Evolutionary conservation across 2,888 invertebrate species (phyloP).

Genomic region (Rosalia funebris): DNA sequence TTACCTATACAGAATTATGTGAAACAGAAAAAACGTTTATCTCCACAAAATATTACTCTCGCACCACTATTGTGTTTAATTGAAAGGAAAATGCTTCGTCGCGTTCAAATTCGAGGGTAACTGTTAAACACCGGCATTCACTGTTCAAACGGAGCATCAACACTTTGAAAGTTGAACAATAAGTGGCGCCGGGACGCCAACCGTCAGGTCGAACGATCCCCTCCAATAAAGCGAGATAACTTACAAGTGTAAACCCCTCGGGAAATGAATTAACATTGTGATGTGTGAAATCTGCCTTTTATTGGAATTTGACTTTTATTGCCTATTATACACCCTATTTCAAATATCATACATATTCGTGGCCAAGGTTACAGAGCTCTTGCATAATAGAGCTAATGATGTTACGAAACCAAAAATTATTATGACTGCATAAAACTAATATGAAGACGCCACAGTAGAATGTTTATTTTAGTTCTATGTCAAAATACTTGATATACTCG

Average conservation of each 20-base stretch:
- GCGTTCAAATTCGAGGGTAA: background rate
- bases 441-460: too few relatives aligned
- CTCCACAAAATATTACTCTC: background rate
- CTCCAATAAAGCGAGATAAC: slow-evolving; percentile 17
- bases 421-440: too few relatives aligned
- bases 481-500: too few relatives aligned
- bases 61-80: slow-evolving; percentile 3
- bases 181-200: slow-evolving; percentile 44
- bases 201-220: slow-evolving; percentile 35
- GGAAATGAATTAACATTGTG: slow-evolving; percentile 17
- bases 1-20: slow-evolving; percentile 1
- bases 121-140: background rate
- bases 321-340: too few relatives aligned
- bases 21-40: slow-evolving; percentile 3
- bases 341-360: too few relatives aligned
- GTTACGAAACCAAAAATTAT: too few relatives aligned
- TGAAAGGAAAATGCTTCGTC: too few relatives aligned
- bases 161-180: slow-evolving; percentile 37
- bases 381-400: too few relatives aligned
- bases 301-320: background rate
- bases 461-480: too few relatives aligned
- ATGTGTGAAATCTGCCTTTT: background rate
- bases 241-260: slow-evolving; percentile 18
- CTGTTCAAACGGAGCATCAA: slow-evolving; percentile 3
- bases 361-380: too few relatives aligned